Base-by-base conservation (phyloP, 2,113 vertebrate genomes). In the Struthidea cinerea region DNA sequence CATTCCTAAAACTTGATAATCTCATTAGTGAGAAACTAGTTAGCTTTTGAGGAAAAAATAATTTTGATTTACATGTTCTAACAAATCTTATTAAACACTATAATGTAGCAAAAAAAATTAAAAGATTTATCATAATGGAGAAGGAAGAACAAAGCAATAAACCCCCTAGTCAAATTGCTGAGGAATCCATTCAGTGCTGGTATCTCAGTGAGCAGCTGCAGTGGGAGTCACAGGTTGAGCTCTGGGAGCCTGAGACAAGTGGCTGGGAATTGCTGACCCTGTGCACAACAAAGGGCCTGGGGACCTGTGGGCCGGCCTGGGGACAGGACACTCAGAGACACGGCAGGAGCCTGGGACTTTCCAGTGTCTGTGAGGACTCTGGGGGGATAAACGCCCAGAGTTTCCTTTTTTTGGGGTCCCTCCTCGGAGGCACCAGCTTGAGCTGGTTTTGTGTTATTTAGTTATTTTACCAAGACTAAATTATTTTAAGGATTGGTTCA, bases 151-250 rank as follows among this genome's bases (percentile, higher is more conserved):
- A 74, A 87, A 68, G 8, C 8, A 9, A 16, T 56, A 32, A 69
- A 65, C 2, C 4, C 12, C 9, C 28, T 21, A 49, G 16, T 53
- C 17, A 78, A 60, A 84, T 14, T 21, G 13, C 2, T 42, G 35
- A 30, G 61, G 44, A 11, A 20, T 42, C 61, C 11, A 6, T 59
- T 76, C 35, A 9, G 35, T 7, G 61, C 7, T 0, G 2, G 26
- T 49, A 3, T 49, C 52, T 41, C 1, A 0, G 28, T 20, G 35
- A 14, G 50, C 24, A 8, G 42, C 50, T 42, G 60, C 70, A 30
- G 35, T 1, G 3, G 42, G 10, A 56, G 13, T 10, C 0, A 0
- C 30, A 42, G 16, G 30, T 0, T 26, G 52, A 50, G 52, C 10
- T 50, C 35, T 37, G 71, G 50, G 42, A 56, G 24, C 8, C 41